These are phyloP conservation scores for Pelecanoides urinatrix DNA, from an alignment of 2,113 vertebrate species.

Conservation along the genomic window DNA sequence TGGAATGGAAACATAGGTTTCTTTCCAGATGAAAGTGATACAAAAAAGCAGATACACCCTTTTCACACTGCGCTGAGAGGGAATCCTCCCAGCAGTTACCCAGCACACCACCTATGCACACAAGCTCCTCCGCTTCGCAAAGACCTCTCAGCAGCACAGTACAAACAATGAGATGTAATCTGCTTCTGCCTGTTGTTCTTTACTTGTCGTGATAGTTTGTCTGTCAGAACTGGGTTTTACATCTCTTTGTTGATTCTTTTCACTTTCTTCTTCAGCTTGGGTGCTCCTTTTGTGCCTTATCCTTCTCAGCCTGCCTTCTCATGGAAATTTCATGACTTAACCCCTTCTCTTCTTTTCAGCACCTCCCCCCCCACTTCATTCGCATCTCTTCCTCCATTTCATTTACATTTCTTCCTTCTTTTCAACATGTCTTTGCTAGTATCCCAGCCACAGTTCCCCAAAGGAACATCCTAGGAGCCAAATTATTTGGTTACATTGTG, in stretches of 20 bases:
- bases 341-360: not conserved
- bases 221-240: not conserved
- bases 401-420: not conserved
- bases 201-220: not conserved
- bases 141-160: not conserved
- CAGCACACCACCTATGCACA: not conserved
- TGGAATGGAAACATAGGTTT: not conserved
- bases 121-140: not conserved
- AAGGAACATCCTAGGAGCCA: not conserved
- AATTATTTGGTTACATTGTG: not conserved
- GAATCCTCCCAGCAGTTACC: not conserved
- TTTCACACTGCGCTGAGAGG: not conserved
- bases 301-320: not conserved
- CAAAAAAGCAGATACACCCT: not conserved
- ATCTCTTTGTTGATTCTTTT: not conserved
- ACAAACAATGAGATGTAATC: not conserved
- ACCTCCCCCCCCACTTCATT: not conserved
- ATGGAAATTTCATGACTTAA: not conserved
- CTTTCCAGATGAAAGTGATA: not conserved
- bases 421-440: not conserved
- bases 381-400: not conserved
- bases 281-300: not conserved
- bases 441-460: not conserved
- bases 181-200: not conserved
- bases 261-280: not conserved